Percentiles rank a stretch among this genome's conserved stretches.
Evolutionary conservation across 2,113 vertebrate genomes (phyloP).

Genomic region (Leucopsar rothschildi): DNA sequence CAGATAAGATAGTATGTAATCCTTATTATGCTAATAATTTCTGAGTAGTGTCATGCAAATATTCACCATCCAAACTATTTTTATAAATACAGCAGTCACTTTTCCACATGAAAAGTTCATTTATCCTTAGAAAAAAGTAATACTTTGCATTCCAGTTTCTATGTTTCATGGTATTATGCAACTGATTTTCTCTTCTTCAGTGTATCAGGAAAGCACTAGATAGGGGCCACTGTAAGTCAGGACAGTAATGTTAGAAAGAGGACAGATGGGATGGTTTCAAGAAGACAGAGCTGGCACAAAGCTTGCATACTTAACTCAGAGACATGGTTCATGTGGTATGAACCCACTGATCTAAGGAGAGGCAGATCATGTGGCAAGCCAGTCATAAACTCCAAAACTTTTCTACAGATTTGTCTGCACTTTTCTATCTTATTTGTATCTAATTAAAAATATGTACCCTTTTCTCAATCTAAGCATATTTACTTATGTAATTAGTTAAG

Average conservation of each 20-base stretch:
- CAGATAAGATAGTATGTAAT: neutral
- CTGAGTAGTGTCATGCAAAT: neutral
- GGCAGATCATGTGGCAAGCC: neutral
- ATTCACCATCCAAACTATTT: neutral
- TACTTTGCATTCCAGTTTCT: slow-evolving; percentile 13
- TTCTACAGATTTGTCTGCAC: neutral
- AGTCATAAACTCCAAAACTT: neutral
- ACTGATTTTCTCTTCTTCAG: slow-evolving; percentile 45
- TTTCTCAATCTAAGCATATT: neutral
- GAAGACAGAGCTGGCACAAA: slow-evolving; percentile 47
- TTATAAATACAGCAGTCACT: neutral
- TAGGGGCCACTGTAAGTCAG: slow-evolving; percentile 40
- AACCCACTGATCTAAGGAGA: slow-evolving; percentile 57
- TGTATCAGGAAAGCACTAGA: slow-evolving; percentile 60
- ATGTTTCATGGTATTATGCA: slow-evolving; percentile 62
- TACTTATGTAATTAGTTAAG: neutral
- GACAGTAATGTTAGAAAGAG: slow-evolving; percentile 55
- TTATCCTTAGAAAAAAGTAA: neutral
- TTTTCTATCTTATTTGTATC: neutral
- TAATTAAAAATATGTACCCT: neutral
- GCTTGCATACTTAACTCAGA: slow-evolving; percentile 54
- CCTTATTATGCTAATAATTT: neutral
- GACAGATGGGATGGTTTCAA: slow-evolving; percentile 59
- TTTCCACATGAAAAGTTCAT: neutral
- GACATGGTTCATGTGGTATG: slow-evolving; percentile 40